phyloP scores from a whole-genome alignment of 2,888 invertebrate species.

The Eupithecia centaureata region DNA sequence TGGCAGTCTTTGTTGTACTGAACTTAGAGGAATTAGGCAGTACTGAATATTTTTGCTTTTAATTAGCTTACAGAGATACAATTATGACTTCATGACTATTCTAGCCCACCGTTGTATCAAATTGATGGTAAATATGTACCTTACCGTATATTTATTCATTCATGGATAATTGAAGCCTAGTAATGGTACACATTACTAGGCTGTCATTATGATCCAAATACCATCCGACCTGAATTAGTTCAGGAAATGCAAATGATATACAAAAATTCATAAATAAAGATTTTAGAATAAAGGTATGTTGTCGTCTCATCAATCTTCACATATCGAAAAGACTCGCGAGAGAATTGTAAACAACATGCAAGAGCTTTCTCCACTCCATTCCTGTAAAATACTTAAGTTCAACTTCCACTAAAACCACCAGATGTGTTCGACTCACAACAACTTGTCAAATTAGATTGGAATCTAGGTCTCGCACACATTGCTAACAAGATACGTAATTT shows the following conservation, averaged over 20 bases:
- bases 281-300: not conserved
- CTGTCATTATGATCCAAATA: not conserved
- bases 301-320: not conserved
- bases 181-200: not conserved
- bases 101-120: not conserved
- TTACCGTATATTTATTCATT: too few relatives aligned
- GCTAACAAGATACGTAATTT: conserved; percentile 30
- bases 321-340: not conserved
- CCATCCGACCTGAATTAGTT: not conserved
- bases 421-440: conserved; percentile 12
- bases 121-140: too few relatives aligned
- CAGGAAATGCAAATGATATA: not conserved
- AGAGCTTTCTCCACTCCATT: conserved; percentile 5
- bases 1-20: not conserved
- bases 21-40: too few relatives aligned
- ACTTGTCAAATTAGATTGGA: conserved; percentile 32
- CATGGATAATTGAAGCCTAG: too few relatives aligned
- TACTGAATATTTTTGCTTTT: too few relatives aligned
- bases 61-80: not conserved
- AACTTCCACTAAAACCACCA: not conserved
- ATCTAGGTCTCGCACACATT: conserved; percentile 32
- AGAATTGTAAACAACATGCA: not conserved
- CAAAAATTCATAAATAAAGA: not conserved
- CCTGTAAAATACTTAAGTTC: not conserved
- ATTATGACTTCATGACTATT: not conserved